Evolutionary conservation across 1,140 invertebrate genomes (phyloP).

Genomic region (Metopolophium dirhodum): DNA sequence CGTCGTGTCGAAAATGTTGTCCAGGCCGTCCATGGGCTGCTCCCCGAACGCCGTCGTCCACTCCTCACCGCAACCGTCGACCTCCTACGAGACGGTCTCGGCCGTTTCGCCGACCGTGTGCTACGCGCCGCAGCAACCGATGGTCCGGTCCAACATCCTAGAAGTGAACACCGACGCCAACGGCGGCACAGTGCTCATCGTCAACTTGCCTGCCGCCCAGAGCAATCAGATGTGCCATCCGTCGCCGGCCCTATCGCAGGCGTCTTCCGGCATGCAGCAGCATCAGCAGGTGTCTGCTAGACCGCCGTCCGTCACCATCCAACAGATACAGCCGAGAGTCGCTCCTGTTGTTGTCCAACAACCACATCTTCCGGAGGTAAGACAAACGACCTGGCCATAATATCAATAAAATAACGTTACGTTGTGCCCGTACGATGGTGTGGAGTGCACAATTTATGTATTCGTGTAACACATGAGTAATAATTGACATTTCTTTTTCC

Average conservation of each 20-base stretch:
- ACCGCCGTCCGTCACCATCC: slow-evolving; percentile 40
- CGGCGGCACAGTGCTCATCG: slow-evolving; percentile 78
- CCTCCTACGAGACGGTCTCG: slow-evolving; percentile 19
- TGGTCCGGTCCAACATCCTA: slow-evolving; percentile 24
- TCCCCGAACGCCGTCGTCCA: neutral
- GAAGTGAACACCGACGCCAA: slow-evolving; percentile 61
- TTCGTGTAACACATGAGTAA: neutral
- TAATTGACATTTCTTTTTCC: neutral
- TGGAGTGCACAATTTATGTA: neutral
- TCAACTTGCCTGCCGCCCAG: slow-evolving; percentile 74
- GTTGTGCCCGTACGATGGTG: neutral
- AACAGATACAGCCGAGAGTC: slow-evolving; percentile 60
- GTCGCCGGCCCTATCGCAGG: slow-evolving; percentile 59
- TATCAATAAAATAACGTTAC: neutral
- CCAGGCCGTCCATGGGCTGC: neutral
- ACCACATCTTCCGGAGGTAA: slow-evolving; percentile 59
- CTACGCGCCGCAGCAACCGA: neutral
- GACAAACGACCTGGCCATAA: neutral
- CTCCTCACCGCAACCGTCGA: neutral
- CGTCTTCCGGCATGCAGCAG: slow-evolving; percentile 60
- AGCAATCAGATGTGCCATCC: slow-evolving; percentile 24
- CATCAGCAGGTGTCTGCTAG: slow-evolving; percentile 56
- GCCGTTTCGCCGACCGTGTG: neutral
- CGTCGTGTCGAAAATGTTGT: slow-evolving; percentile 33
- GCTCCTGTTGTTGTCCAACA: slow-evolving; percentile 63